phyloP scores from a whole-genome alignment of 2,113 vertebrate genomes.

The Rafetus swinhoei region DNA sequence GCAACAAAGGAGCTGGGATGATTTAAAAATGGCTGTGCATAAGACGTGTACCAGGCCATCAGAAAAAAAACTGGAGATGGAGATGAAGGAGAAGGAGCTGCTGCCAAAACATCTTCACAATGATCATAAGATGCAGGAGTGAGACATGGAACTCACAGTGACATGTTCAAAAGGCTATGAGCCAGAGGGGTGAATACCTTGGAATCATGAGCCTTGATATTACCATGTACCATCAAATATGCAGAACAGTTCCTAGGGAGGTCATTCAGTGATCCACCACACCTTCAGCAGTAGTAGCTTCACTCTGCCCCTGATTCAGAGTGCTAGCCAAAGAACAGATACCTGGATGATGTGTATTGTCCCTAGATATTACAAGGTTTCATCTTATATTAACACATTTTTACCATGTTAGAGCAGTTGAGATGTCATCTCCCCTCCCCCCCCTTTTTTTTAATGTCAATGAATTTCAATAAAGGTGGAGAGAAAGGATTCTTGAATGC shows the following conservation, averaged over 20 bases:
- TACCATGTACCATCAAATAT: background rate
- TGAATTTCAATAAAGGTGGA: background rate
- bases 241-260: background rate
- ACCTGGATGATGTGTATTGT: rapidly evolving
- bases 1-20: background rate
- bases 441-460: rapidly evolving
- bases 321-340: background rate
- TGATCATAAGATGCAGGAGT: background rate
- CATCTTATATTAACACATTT: background rate
- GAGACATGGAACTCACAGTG: rapidly evolving
- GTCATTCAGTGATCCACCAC: background rate
- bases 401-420: background rate
- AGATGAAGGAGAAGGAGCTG: background rate
- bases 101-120: rapidly evolving
- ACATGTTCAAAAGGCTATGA: background rate
- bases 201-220: background rate
- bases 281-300: background rate
- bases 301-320: rapidly evolving
- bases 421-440: background rate
- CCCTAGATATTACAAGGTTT: background rate
- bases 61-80: background rate
- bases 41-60: background rate
- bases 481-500: background rate
- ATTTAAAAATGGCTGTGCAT: background rate
- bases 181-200: background rate